These are phyloP conservation scores for Parasteatoda lunata DNA, from an alignment of 2,888 invertebrate species.

Conservation along the genomic window DNA sequence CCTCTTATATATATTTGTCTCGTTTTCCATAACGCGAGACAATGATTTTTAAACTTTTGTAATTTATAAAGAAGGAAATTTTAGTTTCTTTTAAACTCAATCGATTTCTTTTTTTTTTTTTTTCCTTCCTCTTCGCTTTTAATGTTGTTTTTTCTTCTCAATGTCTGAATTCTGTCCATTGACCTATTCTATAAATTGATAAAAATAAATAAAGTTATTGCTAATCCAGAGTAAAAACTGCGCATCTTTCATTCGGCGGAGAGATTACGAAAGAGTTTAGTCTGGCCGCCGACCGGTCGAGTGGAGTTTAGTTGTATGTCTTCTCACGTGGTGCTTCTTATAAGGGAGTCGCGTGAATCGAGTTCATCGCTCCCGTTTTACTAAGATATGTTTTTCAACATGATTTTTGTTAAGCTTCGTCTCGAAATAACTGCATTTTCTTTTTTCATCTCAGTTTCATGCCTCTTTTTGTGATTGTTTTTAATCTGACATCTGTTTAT, in stretches of 20 bases:
- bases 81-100: too few relatives aligned
- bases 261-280: not conserved
- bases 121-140: not conserved
- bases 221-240: not conserved
- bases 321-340: constrained; percentile 20
- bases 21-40: too few relatives aligned
- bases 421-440: constrained; percentile 35
- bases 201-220: not conserved
- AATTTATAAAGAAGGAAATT: too few relatives aligned
- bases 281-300: not conserved
- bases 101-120: too few relatives aligned
- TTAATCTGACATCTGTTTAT: too few relatives aligned
- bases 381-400: constrained; percentile 6
- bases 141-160: not conserved
- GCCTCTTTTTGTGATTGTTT: too few relatives aligned
- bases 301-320: constrained; percentile 1
- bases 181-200: not conserved
- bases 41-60: too few relatives aligned
- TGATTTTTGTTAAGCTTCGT: constrained; percentile 24
- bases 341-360: constrained; percentile 11
- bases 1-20: too few relatives aligned
- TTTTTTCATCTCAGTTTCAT: not conserved
- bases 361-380: constrained; percentile 34
- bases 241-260: not conserved
- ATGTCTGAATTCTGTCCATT: not conserved